Evolutionary conservation across 2,797 vertebrate species (phyloP).

Genomic region (Falco naumanni): DNA sequence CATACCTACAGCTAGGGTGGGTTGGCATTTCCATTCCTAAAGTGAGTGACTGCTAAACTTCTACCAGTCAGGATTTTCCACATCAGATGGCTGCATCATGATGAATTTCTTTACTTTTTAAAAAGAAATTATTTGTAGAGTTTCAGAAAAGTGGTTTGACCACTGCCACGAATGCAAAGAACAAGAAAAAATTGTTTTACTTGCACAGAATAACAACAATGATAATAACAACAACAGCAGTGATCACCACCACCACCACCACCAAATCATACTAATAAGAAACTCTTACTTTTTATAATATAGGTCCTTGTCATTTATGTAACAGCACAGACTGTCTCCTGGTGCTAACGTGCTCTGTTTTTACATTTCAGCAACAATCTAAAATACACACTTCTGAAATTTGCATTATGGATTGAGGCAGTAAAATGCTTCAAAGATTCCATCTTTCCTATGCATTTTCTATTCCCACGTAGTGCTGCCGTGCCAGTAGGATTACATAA

Average conservation of each 20-base stretch:
- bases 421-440: conserved; percentile 25
- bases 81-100: neutral
- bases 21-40: neutral
- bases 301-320: neutral
- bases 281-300: neutral
- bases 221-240: neutral
- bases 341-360: neutral
- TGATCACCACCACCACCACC: neutral
- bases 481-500: conserved; percentile 22
- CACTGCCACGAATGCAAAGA: neutral
- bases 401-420: conserved; percentile 33
- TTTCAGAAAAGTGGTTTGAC: neutral
- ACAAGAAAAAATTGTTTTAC: neutral
- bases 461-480: neutral
- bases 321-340: neutral
- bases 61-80: neutral
- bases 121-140: neutral
- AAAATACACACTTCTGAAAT: conserved; percentile 21
- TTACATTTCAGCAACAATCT: neutral
- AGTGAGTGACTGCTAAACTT: neutral
- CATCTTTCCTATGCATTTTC: conserved; percentile 29
- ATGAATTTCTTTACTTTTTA: neutral
- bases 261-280: neutral
- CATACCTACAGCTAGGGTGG: neutral
- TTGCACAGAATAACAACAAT: neutral